Conservation (phyloP, 2,113 vertebrate genomes). For the Cardinalis cardinalis region DNA sequence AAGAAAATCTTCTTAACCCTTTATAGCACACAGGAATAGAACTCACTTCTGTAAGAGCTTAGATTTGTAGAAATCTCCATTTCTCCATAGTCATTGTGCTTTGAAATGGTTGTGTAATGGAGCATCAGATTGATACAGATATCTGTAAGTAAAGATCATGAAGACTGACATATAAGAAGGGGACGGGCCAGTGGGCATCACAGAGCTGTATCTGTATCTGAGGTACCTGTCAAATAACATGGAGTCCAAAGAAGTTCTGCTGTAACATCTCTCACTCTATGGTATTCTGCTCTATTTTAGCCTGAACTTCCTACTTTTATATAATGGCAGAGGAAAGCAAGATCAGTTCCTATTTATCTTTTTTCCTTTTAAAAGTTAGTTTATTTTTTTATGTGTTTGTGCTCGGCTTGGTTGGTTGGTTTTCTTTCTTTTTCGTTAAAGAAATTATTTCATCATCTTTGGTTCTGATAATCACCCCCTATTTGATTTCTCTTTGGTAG, state of each 20-base stretch:
- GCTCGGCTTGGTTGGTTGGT: background rate
- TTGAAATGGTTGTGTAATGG: background rate
- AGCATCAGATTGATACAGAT: background rate
- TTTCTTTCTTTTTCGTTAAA: background rate
- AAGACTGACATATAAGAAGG: background rate
- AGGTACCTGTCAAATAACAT: background rate
- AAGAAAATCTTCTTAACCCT: background rate
- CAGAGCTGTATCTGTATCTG: background rate
- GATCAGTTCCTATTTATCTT: background rate
- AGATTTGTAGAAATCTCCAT: background rate
- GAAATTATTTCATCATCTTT: background rate
- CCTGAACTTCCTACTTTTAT: background rate
- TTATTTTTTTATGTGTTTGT: too few species aligned
- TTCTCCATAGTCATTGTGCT: background rate
- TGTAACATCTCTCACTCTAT: background rate
- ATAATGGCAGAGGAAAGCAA: background rate
- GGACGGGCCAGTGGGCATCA: background rate
- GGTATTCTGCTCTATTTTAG: background rate
- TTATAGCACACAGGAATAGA: background rate
- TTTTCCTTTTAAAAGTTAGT: background rate
- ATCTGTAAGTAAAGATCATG: background rate
- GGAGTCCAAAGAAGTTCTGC: background rate
- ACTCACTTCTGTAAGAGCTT: background rate
- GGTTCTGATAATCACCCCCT: background rate
- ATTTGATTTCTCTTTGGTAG: background rate